A percentile compares a stretch with the other conserved stretches of the same genome.
Evolutionary conservation across 2,888 invertebrate species (phyloP).

Genomic region (Chalcis sispes): DNA sequence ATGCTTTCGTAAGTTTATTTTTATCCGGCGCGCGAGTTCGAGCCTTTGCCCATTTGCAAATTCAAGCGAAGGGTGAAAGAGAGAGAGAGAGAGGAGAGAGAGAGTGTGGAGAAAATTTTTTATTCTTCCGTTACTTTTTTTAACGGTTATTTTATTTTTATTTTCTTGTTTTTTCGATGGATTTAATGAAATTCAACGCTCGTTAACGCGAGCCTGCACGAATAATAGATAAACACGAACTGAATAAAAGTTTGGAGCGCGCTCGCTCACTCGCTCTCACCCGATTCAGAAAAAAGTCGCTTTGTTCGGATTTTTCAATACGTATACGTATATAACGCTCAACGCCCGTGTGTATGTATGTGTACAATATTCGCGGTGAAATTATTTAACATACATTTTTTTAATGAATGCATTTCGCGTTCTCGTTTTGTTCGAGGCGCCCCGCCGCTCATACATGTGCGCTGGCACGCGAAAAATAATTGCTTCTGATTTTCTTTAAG

Average conservation of each 20-base stretch:
- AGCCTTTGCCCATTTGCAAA: slow-evolving; percentile 50
- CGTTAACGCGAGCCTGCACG: slow-evolving; percentile 27
- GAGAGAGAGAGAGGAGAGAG: slow-evolving; percentile 23
- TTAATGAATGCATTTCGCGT: slow-evolving; percentile 22
- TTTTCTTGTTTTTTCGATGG: slow-evolving; percentile 30
- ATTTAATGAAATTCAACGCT: slow-evolving; percentile 48
- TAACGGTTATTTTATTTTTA: no score
- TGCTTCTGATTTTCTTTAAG: slow-evolving; percentile 13
- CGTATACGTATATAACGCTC: background rate
- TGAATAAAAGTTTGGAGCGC: slow-evolving; percentile 33
- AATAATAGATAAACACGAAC: slow-evolving; percentile 48
- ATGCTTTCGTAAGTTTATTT: slow-evolving; percentile 23
- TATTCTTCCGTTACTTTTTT: no score
- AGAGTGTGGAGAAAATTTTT: background rate
- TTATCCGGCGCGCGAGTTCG: slow-evolving; percentile 9
- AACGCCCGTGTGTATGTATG: background rate
- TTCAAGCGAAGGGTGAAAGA: slow-evolving; percentile 27
- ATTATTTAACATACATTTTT: slow-evolving; percentile 24
- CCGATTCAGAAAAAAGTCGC: background rate
- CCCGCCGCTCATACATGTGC: background rate
- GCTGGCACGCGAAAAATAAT: no score
- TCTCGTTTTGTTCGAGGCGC: background rate
- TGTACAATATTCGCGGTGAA: background rate
- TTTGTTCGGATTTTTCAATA: slow-evolving; percentile 38
- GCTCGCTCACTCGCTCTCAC: background rate